Evolutionary conservation across 2,888 invertebrate genomes (phyloP), one percentile per base, ranked within the genome.

Genomic region (Machimus rusticus): DNA sequence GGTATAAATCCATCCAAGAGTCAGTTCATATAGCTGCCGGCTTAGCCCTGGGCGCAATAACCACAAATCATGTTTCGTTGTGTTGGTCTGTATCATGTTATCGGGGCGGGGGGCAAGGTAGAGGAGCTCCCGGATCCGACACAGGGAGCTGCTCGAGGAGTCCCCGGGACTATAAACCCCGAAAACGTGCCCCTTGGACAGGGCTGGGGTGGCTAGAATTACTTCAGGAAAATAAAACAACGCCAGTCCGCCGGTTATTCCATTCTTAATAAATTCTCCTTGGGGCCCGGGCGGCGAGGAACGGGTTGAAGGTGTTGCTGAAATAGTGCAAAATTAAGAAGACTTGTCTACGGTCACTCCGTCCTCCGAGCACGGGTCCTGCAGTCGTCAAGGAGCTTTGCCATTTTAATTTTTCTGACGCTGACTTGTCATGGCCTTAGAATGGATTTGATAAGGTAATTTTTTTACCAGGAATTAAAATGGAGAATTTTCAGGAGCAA

Each of bases 1-100:
- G 74, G 82, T 85, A 88, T 88, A 88, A 88, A 88, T 88, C 88
- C 87, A 88, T 88, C 87, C 86, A 82, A 88, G 88, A 87, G 87
- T 88, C 87, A 87, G 88, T 87, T 86, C 85, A 88, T 88, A 88
- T 87, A 88, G 88, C 87, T 88, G 55, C 74, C 39, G 86, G 88
- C 88, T 88, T 86, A 88, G 88, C 87, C 86, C 86, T 87, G 74
- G 77, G 77, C 78, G 51, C 87, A 87, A 87, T 87, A 87, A 87
- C 87, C 78, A 87, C 87, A 87, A 87, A 87, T 87, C 87, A 87
- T 87, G 46, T 85, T 74, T 79, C 66, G 78, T 86, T 79, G 66
- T 86, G 86, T 79, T 66, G 16, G 79, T 86, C 78, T 77, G 86
- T 77, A 77, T 57, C 77, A 86, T 86, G 86, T 86, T 86, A 78